Evolutionary conservation across 2,797 vertebrate genomes (phyloP).

Genomic region (Gallinago solitaria): DNA sequence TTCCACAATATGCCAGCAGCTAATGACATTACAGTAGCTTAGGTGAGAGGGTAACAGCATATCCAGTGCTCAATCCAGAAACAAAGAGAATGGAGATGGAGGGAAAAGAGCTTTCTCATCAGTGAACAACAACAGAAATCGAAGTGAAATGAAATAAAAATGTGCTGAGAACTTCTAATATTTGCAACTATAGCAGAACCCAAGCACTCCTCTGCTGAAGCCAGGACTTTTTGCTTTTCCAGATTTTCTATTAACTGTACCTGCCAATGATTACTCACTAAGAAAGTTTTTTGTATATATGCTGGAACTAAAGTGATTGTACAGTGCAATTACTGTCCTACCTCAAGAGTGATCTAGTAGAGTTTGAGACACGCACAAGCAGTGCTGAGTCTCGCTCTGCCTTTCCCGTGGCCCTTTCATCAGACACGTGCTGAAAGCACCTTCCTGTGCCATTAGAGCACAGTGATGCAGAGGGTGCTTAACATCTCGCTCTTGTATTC

Average conservation of each 20-base stretch:
- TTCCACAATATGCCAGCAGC: background rate
- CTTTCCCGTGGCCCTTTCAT: background rate
- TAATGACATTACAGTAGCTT: background rate
- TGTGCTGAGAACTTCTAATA: background rate
- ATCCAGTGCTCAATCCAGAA: background rate
- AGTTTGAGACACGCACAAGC: background rate
- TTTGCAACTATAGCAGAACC: background rate
- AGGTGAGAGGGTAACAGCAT: background rate
- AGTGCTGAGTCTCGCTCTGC: background rate
- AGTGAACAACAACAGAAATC: background rate
- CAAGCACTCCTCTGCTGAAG: background rate
- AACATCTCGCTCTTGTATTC: background rate
- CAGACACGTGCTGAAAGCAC: background rate
- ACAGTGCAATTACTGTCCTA: background rate
- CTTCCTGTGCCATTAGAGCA: background rate
- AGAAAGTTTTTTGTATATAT: background rate
- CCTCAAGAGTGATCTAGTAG: background rate
- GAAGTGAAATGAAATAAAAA: background rate
- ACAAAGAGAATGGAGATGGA: background rate
- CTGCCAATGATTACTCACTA: background rate
- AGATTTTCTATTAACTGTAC: background rate
- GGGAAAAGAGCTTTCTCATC: background rate
- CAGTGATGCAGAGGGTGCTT: background rate
- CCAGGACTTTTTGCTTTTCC: background rate
- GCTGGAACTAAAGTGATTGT: background rate